Conservation (phyloP, 2,888 invertebrate genomes). For the Lottia scabra region DNA sequence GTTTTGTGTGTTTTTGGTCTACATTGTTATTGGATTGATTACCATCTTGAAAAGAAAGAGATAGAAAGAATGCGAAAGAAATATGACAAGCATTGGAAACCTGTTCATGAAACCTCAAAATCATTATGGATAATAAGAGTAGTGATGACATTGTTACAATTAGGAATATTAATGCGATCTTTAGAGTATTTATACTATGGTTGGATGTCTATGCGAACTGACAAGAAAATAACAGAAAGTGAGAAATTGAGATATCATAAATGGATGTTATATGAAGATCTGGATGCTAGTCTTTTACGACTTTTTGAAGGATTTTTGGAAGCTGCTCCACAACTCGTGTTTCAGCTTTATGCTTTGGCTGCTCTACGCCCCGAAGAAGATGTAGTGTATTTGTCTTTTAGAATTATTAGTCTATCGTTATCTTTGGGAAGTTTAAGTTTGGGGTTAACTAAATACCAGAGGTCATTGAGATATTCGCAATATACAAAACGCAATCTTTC, state of each 20-base stretch:
- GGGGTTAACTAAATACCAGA: constrained; percentile 57
- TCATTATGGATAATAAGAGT: constrained; percentile 48
- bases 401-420: constrained; percentile 45
- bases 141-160: constrained; percentile 49
- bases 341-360: constrained; percentile 79
- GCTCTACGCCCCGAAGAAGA: constrained; percentile 34
- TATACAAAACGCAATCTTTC: constrained; percentile 62
- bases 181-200: constrained; percentile 56
- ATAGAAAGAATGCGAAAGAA: constrained; percentile 32
- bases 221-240: constrained; percentile 27
- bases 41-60: constrained; percentile 39
- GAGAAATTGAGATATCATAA: constrained; percentile 50
- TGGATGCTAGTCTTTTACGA: constrained; percentile 78
- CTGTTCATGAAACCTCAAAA: constrained; percentile 35
- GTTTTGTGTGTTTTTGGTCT: constrained; percentile 48
- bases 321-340: constrained; percentile 79
- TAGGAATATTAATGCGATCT: constrained; percentile 56
- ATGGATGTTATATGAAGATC: constrained; percentile 68
- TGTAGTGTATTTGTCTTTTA: constrained; percentile 31
- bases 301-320: constrained; percentile 82
- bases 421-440: constrained; percentile 58
- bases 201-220: constrained; percentile 32
- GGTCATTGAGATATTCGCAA: constrained; percentile 48
- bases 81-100: constrained; percentile 20
- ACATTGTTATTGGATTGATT: constrained; percentile 55